Base-by-base conservation (phyloP, 2,888 invertebrate genomes). In the Trypoxylon attenuatum region DNA sequence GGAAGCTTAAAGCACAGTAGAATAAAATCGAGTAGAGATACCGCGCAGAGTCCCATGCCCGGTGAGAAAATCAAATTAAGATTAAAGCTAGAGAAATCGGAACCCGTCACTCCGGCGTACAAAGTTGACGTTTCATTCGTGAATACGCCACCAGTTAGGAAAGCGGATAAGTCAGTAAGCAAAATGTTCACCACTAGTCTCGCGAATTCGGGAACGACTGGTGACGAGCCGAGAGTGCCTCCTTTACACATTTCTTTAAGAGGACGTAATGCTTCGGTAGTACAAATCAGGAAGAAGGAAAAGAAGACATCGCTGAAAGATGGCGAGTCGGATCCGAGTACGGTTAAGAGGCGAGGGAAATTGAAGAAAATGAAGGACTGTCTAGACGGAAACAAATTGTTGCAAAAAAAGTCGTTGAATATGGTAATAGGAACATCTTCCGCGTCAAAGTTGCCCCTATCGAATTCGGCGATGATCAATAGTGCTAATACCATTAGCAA, bases 201-300 rank as follows among this genome's bases (percentile, higher is more conserved):
- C 19, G 71, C 80, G 50, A 76, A 78, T 75, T 69, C 81, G 66
- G 70, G 78, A 2, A n/a, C n/a, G n/a, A 68, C 73, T 39, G 71
- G 75, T 21, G 94, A 94, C 66, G 95, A 95, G 78, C 92, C 94
- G 5, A 89, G 95, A 55, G 96, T 96, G 45, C 96, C 96, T 5
- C 96, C 96, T 1, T 88, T 96, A 64, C 96, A 96, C 85, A 96
- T 96, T 78, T 95, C 95, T 58, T 88, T 96, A 39, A 90, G 96
- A 62, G 95, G 95, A 0, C 90, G 95, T 58, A 95, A 95, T 84
- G 89, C 90, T 15, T 94, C 94, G 0, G 94, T 94, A 38, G 94
- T 96, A 46, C 95, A 95, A 76, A 94, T 92, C 81, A 92, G 93
- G 82, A 93, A 93, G 49, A 93, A 93, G 77, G 88, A 89, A 61